Conservation (phyloP, 23 tunicate species). For the Diplosoma virens region DNA sequence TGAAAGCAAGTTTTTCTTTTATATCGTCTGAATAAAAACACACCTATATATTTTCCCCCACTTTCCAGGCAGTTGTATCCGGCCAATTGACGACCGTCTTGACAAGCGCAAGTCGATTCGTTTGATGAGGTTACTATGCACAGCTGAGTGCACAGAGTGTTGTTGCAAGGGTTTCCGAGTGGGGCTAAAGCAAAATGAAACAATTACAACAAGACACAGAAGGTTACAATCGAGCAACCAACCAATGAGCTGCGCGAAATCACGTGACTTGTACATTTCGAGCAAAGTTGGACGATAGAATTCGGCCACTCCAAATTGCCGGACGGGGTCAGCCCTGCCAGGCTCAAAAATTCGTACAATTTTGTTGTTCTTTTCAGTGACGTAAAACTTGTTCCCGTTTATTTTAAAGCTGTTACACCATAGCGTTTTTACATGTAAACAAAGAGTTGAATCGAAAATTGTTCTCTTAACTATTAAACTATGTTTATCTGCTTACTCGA, state of each 20-base stretch:
- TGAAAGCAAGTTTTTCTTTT: too few relatives aligned
- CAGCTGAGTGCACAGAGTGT: not conserved
- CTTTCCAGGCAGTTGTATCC: not conserved
- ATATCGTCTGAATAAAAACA: too few relatives aligned
- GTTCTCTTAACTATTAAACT: too few relatives aligned
- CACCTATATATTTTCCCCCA: not conserved
- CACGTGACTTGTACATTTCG: not conserved
- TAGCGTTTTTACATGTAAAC: too few relatives aligned
- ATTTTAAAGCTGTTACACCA: not conserved
- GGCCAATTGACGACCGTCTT: not conserved
- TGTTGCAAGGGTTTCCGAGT: not conserved
- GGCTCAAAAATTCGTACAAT: not conserved
- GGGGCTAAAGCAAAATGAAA: not conserved
- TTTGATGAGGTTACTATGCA: not conserved
- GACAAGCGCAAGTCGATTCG: not conserved
- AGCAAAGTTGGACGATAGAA: not conserved
- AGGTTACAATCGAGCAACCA: not conserved
- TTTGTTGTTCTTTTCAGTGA: not conserved
- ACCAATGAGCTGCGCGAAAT: not conserved
- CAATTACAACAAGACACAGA: too few relatives aligned
- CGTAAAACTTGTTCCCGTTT: not conserved
- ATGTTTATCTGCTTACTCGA: too few relatives aligned
- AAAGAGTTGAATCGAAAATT: too few relatives aligned
- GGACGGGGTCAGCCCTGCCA: not conserved
- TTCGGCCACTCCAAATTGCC: not conserved